Evolutionary conservation across 2,113 vertebrate genomes (phyloP).

Genomic region (Sisor rabdophorus): DNA sequence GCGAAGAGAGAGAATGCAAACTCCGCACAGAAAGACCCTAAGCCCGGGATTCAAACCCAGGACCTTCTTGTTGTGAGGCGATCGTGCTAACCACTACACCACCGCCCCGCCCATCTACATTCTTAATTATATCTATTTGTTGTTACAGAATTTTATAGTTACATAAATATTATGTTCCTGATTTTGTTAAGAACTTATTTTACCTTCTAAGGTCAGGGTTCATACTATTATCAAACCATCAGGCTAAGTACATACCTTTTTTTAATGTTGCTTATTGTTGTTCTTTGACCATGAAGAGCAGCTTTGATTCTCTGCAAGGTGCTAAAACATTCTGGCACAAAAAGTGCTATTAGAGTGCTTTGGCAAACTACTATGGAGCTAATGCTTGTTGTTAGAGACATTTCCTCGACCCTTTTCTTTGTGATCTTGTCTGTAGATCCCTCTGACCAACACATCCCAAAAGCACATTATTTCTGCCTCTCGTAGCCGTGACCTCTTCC

Average conservation of each 20-base stretch:
- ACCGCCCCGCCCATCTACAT: too few relatives aligned
- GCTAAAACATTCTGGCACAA: conserved; percentile 14
- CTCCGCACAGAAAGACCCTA: too few relatives aligned
- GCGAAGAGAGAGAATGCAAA: too few relatives aligned
- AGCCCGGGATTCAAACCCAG: too few relatives aligned
- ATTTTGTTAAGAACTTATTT: not conserved
- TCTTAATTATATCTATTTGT: too few relatives aligned
- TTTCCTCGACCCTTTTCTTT: conserved; percentile 9
- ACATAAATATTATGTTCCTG: not conserved
- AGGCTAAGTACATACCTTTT: not conserved
- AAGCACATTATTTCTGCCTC: conserved; percentile 15
- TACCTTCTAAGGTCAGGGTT: not conserved
- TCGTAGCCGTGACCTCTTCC: conserved; percentile 24
- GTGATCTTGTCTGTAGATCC: conserved; percentile 13
- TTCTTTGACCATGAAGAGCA: conserved; percentile 4
- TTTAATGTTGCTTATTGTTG: conserved; percentile 15
- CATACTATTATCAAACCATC: not conserved
- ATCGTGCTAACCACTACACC: too few relatives aligned
- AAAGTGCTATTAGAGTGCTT: conserved; percentile 12
- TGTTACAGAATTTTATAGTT: not conserved
- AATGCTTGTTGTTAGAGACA: conserved; percentile 24
- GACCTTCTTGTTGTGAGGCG: too few relatives aligned
- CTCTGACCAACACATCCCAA: conserved; percentile 20
- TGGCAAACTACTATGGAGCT: not conserved
- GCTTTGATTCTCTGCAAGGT: conserved; percentile 13